Base-by-base conservation (phyloP, 2,888 invertebrate species). In the Chloroclystis v-ata region DNA sequence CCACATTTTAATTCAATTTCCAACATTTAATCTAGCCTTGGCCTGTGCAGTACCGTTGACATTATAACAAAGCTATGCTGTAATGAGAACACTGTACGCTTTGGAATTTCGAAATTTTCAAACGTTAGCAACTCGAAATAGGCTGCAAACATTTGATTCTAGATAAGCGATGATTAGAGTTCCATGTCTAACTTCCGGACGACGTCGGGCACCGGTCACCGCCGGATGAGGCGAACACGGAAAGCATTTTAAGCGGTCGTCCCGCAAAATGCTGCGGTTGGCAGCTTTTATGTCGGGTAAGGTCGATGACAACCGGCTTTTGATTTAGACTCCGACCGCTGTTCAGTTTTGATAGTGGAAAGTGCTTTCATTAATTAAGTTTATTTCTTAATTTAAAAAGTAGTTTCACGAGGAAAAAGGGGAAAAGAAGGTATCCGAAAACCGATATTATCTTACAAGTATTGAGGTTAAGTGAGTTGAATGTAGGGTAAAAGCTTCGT, bases 211-310 rank as follows among this genome's bases (percentile, higher is more conserved):
- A 63, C 61, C 67, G 67, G 69, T 67, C 72, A 65, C 60, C 67
- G 67, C 73, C 85, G 85, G 84, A 85, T 77, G 82, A 71, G 67
- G 65, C 65, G 66, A 75, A 87, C 86, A 87, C 75, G 85, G 75
- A 86, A 86, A 86, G 86, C 85, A 86, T 87, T 87, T 87, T 87
- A 87, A 86, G 80, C 78, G 72, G 62, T 66, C 63, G 65, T 67
- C 72, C 78, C 68, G 75, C 75, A 72, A 76, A 43, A 50, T 43
- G 43, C 43, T 46, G 39, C 42, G 39, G 43, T 43, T 43, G 43
- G 35, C 35, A 35, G 35, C 35, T 35, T 20, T 24, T 35, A 24
- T 16, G 10, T 35, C 10, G 10, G 11, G 35, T n/a, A 11, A 20
- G 20, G 16, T 16, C 16, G 20, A 35, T 24, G 72, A 72, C 32